phyloP scores from a whole-genome alignment of 2,797 vertebrate genomes.

The Danionella dracula region DNA sequence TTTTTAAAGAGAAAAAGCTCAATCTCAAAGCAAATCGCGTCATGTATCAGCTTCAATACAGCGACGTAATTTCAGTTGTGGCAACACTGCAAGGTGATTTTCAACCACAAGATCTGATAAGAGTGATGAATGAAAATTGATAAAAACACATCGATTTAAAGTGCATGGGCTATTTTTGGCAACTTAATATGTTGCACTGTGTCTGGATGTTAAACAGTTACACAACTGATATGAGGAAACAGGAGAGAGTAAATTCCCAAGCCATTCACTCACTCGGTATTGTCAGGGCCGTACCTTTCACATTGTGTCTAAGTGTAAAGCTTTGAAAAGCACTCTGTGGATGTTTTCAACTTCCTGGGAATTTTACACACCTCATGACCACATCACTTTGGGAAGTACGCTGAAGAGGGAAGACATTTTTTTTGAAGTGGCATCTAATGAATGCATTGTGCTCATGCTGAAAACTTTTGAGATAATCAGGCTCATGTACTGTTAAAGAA shows the following conservation, averaged over 20 bases:
- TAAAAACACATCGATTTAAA: neutral
- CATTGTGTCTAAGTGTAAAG: neutral
- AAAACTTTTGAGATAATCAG: neutral
- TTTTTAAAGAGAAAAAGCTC: no score
- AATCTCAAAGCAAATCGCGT: no score
- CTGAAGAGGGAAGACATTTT: neutral
- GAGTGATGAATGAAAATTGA: constrained; percentile 3
- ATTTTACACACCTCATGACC: constrained; percentile 8
- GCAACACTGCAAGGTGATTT: neutral
- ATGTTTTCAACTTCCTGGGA: neutral
- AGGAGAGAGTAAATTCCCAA: neutral
- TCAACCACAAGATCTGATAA: constrained; percentile 25
- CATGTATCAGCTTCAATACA: neutral
- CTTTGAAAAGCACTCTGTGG: neutral
- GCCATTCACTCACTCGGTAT: constrained; percentile 16
- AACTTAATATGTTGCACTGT: neutral
- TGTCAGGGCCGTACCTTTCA: no score
- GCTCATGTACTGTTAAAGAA: no score
- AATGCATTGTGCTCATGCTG: neutral
- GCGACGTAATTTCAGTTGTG: constrained; percentile 1
- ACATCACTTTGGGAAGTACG: neutral
- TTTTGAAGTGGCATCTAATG: neutral
- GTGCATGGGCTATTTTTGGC: neutral
- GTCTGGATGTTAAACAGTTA: neutral
- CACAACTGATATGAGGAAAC: constrained; percentile 6